These are phyloP conservation scores for Amphilophus citrinellus DNA, from an alignment of 2,113 vertebrate species.

Conservation along the genomic window DNA sequence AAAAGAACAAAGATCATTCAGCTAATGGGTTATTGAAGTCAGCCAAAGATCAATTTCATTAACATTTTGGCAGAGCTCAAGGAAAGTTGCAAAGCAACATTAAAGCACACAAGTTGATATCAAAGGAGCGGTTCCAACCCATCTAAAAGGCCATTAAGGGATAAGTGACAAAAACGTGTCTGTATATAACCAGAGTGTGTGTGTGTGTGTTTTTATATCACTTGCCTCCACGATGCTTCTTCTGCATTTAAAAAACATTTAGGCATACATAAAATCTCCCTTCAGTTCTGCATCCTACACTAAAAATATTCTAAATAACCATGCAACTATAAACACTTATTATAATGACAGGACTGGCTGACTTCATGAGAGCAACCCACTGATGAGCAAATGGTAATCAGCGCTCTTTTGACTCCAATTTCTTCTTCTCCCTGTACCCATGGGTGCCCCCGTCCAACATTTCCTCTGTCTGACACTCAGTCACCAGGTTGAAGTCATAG, in stretches of 20 bases:
- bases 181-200: background rate
- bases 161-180: constrained; percentile 20
- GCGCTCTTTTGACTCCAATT: constrained; percentile 66
- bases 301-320: constrained; percentile 60
- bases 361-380: constrained; percentile 53
- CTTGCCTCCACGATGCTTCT: background rate
- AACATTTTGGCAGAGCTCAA: constrained; percentile 52
- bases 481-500: constrained; percentile 39
- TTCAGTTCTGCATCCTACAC: background rate
- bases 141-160: constrained; percentile 29
- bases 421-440: constrained; percentile 33
- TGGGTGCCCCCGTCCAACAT: constrained; percentile 19
- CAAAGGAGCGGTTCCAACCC: constrained; percentile 22
- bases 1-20: constrained; percentile 40
- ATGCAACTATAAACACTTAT: constrained; percentile 51
- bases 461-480: constrained; percentile 20
- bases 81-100: constrained; percentile 31
- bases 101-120: constrained; percentile 48
- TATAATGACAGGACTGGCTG: constrained; percentile 58
- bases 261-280: background rate
- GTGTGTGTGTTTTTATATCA: background rate
- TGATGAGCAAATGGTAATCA: constrained; percentile 63
- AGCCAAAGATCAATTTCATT: constrained; percentile 65
- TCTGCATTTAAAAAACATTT: background rate
- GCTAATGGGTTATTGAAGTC: constrained; percentile 49